Conservation (phyloP, 2,888 invertebrate genomes). For the Geophilus truncorum region DNA sequence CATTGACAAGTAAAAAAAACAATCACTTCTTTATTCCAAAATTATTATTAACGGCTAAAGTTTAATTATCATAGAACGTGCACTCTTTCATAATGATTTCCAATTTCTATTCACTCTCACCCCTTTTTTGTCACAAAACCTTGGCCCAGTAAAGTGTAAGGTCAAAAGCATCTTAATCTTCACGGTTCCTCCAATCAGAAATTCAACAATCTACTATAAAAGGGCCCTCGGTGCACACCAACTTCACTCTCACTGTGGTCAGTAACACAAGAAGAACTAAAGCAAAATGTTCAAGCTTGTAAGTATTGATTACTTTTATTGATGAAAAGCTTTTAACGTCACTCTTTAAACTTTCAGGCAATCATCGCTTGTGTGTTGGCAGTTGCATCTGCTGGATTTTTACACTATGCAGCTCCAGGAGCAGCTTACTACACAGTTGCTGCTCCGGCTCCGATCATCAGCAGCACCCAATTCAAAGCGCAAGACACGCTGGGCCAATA, state of each 20-base stretch:
- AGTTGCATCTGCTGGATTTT: background rate
- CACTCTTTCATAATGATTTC: background rate
- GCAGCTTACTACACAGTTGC: background rate
- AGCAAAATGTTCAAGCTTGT: constrained; percentile 2
- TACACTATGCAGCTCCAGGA: background rate
- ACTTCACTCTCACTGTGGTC: constrained; percentile 1
- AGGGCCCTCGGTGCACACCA: background rate
- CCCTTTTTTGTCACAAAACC: background rate
- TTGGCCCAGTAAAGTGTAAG: constrained; percentile 1
- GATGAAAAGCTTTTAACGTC: background rate
- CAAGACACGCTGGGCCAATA: constrained; percentile 62
- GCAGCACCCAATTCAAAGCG: constrained; percentile 65
- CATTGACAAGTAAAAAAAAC: no score
- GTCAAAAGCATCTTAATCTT: background rate
- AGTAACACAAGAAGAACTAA: background rate
- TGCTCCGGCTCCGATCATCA: constrained; percentile 55
- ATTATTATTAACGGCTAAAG: background rate
- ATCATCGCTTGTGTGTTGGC: background rate
- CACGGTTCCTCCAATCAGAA: background rate
- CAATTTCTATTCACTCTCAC: background rate
- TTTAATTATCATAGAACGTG: background rate
- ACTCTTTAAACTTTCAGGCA: background rate
- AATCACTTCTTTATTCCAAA: background rate
- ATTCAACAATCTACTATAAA: background rate
- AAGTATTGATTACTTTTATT: background rate